Evolutionary conservation across 2,888 invertebrate species (phyloP).

Genomic region (Ophion obscuratus): DNA sequence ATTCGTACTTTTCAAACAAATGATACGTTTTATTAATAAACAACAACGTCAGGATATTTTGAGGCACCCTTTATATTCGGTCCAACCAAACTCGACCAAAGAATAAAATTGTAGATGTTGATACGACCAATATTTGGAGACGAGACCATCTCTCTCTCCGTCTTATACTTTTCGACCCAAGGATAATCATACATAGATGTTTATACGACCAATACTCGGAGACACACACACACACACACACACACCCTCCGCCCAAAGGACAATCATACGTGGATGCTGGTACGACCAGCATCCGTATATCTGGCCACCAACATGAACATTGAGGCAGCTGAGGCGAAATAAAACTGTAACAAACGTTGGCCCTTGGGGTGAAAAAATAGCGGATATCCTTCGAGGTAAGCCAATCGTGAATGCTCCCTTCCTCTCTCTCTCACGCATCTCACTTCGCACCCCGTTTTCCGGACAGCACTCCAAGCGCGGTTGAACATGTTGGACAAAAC

Average conservation of each 20-base stretch:
- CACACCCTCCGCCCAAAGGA: background rate
- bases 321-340: constrained; percentile 60
- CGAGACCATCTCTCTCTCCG: background rate
- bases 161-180: background rate
- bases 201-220: constrained; percentile 46
- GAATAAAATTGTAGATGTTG: too few species aligned
- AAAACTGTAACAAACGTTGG: constrained; percentile 67
- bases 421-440: constrained; percentile 8
- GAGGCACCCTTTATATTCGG: too few species aligned
- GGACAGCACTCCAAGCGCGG: constrained; percentile 28
- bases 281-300: background rate
- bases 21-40: too few species aligned
- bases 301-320: constrained; percentile 27
- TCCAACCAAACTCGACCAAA: too few species aligned
- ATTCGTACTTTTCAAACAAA: too few species aligned
- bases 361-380: constrained; percentile 69
- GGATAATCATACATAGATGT: constrained; percentile 4
- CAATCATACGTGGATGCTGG: background rate
- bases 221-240: too few species aligned
- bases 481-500: constrained; percentile 12
- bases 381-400: constrained; percentile 59
- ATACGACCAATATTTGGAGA: too few species aligned
- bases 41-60: too few species aligned
- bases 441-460: constrained; percentile 19
- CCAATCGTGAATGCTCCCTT: constrained; percentile 49